Base-by-base conservation (phyloP, 1,140 invertebrate species). In the Physella acuta region DNA sequence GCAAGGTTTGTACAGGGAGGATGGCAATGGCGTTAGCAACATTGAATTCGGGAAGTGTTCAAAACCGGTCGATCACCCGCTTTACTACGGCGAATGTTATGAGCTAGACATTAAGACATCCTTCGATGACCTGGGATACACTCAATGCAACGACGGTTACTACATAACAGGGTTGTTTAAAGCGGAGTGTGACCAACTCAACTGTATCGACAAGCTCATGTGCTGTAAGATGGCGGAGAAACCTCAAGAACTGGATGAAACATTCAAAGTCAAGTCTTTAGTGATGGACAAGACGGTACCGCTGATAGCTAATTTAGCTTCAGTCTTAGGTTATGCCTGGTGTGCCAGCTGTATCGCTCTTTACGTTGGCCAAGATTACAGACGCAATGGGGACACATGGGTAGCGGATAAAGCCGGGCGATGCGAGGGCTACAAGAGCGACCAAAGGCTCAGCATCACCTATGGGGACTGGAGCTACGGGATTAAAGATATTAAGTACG, bases 371-470 rank as follows among this genome's bases (percentile, higher is more conserved):
- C 30, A 60, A 3, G 58, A 36, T 37, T 60, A 34, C 20, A 37
- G 3, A 14, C 8, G 58, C 8, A 33, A 37, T 3, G 58, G 58
- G 2, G 58, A 60, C 24, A 26, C 58, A 3, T 60, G 58, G 58
- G 14, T 16, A 34, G 58, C 58, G 8, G 58, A 60, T 34, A 60
- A 60, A 36, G 24, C 4, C 33, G 24, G 58, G 14, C 31, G 31
- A 26, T 60, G 58, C 33, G 31, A 34, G 20, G 58, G 58, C 31
- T 60, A 60, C 33, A 60, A 60, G 33, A 36, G 3, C 37, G 58
- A 60, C 33, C 58, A 60, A 3, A 24, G 58, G 24, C 58, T 60
- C n/a, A 60, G 33, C 20, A 34, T 60, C 30, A 4, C 36, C 3
- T 60, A 60, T 31, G 58, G 31, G 17, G 3, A 60, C 58, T 60